Evolutionary conservation across 2,888 invertebrate species (phyloP).

Genomic region (Acronicta leporina): DNA sequence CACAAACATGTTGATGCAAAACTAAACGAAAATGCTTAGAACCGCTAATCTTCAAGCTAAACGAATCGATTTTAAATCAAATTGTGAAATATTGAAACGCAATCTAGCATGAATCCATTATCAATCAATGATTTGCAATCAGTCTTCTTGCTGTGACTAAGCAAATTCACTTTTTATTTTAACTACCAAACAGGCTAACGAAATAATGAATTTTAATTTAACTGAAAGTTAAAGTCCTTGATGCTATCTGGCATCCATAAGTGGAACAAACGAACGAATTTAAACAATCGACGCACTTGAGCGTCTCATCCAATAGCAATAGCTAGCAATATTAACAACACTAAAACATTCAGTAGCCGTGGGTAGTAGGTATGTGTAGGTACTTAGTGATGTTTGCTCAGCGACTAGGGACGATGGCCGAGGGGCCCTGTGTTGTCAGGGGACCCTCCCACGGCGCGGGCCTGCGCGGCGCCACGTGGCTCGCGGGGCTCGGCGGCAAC

Average conservation of each 20-base stretch:
- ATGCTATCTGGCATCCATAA: slow-evolving; percentile 10
- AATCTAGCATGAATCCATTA: slow-evolving; percentile 47
- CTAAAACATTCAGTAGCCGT: slow-evolving; percentile 49
- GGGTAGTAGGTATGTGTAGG: slow-evolving; percentile 51
- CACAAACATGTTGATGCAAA: slow-evolving; percentile 41
- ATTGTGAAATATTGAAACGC: slow-evolving; percentile 53
- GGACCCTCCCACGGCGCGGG: slow-evolving; percentile 57
- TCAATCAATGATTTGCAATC: slow-evolving; percentile 43
- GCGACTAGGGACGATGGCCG: slow-evolving; percentile 45
- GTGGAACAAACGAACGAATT: slow-evolving; percentile 26
- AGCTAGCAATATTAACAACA: slow-evolving; percentile 48
- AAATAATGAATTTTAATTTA: slow-evolving; percentile 24
- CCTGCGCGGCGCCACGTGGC: slow-evolving; percentile 29
- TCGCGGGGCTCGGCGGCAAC: slow-evolving; percentile 36
- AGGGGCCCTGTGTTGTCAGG: slow-evolving; percentile 53
- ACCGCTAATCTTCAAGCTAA: slow-evolving; percentile 45
- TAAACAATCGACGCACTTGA: slow-evolving; percentile 33
- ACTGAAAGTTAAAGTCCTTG: slow-evolving; percentile 12
- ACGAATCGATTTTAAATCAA: slow-evolving; percentile 54
- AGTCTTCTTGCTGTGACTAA: slow-evolving; percentile 31
- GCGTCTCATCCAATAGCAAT: slow-evolving; percentile 30
- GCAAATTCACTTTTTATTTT: slow-evolving; percentile 19
- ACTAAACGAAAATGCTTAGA: slow-evolving; percentile 38
- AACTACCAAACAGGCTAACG: not conserved
- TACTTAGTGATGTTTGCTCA: slow-evolving; percentile 49